phyloP scores from a whole-genome alignment of 2,888 invertebrate species.

The Aricia artaxerxes region DNA sequence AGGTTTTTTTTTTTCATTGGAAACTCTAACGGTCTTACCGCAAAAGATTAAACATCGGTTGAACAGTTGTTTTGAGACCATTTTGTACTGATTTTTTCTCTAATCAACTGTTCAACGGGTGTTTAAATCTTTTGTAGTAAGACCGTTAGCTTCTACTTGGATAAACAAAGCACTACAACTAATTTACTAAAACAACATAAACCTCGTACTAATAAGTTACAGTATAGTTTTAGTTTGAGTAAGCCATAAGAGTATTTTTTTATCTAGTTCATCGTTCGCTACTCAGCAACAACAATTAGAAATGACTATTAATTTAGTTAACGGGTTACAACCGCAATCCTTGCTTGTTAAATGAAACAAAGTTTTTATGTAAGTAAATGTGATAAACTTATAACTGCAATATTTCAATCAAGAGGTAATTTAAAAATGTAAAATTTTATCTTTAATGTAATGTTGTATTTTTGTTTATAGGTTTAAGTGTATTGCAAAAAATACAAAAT shows the following conservation, averaged over 20 bases:
- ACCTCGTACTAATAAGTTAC: background rate
- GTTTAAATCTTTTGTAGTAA: no score
- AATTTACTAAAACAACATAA: background rate
- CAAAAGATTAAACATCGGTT: no score
- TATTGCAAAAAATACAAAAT: background rate
- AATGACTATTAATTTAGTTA: background rate
- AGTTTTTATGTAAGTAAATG: background rate
- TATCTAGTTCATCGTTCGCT: constrained; percentile 11
- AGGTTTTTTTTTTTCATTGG: background rate
- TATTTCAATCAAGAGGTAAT: background rate
- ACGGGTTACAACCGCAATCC: constrained; percentile 37
- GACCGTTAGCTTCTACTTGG: background rate
- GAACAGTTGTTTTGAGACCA: no score
- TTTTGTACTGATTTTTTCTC: no score
- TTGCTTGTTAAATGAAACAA: constrained; percentile 31
- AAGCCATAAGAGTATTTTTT: background rate
- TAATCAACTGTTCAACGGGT: no score
- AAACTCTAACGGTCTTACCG: background rate
- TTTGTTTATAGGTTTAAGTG: no score
- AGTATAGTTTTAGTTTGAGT: no score
- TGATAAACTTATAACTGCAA: background rate
- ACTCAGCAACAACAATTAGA: constrained; percentile 10
- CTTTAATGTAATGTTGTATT: background rate
- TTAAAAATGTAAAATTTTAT: background rate
- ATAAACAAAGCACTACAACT: background rate